Conservation (phyloP, 1,140 invertebrate genomes). For the Latrodectus geometricus region DNA sequence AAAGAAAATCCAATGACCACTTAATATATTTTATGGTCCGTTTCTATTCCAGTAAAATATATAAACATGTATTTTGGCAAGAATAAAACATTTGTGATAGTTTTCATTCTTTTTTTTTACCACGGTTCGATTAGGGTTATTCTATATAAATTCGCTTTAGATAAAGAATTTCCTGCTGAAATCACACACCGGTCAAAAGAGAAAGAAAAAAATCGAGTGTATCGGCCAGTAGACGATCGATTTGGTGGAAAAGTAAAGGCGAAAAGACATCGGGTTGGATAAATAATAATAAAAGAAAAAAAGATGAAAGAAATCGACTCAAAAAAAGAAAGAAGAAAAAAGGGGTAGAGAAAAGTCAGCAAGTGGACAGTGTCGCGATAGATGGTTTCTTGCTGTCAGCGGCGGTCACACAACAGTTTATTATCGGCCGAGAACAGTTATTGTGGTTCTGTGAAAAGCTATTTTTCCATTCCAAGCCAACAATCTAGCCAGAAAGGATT, state of each 20-base stretch:
- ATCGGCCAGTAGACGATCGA: conserved; percentile 44
- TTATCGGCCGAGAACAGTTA: conserved; percentile 61
- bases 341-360: conserved; percentile 37
- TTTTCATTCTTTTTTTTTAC: too few species aligned
- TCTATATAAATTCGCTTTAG: too few species aligned
- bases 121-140: too few species aligned
- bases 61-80: too few species aligned
- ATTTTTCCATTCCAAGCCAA: conserved; percentile 51
- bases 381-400: conserved; percentile 54
- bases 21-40: too few species aligned
- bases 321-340: conserved; percentile 6
- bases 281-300: neutral
- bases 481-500: conserved; percentile 53
- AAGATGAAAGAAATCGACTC: neutral
- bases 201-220: conserved; percentile 28
- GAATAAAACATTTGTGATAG: too few species aligned
- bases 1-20: too few species aligned
- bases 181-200: too few species aligned
- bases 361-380: conserved; percentile 49
- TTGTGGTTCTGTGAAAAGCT: conserved; percentile 60
- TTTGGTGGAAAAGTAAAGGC: conserved; percentile 32
- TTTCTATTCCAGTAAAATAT: too few species aligned
- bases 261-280: neutral
- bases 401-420: conserved; percentile 60
- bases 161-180: too few species aligned